Percentiles rank a stretch among this genome's conserved stretches.
phyloP scores from a whole-genome alignment of 2,888 invertebrate species.

The Slavum lentiscoides region DNA sequence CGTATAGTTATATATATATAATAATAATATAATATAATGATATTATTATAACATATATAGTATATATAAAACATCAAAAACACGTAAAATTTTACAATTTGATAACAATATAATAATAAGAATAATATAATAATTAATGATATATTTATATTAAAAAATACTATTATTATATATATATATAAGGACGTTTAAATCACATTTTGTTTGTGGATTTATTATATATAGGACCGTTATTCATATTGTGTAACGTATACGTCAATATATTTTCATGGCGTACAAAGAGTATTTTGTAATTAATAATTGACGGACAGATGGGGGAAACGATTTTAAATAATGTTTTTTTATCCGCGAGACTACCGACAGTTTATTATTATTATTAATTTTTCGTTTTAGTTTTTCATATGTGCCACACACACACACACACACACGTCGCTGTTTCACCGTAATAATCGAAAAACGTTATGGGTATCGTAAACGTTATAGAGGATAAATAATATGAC shows the following conservation, averaged over 20 bases:
- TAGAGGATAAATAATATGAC: too few species aligned
- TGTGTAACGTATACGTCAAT: too few species aligned
- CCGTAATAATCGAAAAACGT: too few species aligned
- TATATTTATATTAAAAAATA: too few species aligned
- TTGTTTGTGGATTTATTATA: conserved; percentile 14
- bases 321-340: conserved; percentile 4
- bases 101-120: conserved; percentile 36
- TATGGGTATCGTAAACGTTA: too few species aligned
- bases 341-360: not conserved
- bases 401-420: not conserved
- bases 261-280: conserved; percentile 19
- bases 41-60: too few species aligned
- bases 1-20: conserved; percentile 33
- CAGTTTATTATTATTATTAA: not conserved
- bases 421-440: too few species aligned
- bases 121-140: conserved; percentile 36
- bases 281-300: conserved; percentile 18
- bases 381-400: not conserved
- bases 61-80: conserved; percentile 37
- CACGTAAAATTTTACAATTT: conserved; percentile 43
- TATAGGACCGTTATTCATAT: conserved; percentile 11
- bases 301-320: conserved; percentile 40
- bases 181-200: conserved; percentile 51
- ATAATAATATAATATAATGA: conserved; percentile 4
- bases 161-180: not conserved